These are phyloP conservation scores for Aegithalos caudatus DNA, from an alignment of 2,113 vertebrate species.

Conservation along the genomic window DNA sequence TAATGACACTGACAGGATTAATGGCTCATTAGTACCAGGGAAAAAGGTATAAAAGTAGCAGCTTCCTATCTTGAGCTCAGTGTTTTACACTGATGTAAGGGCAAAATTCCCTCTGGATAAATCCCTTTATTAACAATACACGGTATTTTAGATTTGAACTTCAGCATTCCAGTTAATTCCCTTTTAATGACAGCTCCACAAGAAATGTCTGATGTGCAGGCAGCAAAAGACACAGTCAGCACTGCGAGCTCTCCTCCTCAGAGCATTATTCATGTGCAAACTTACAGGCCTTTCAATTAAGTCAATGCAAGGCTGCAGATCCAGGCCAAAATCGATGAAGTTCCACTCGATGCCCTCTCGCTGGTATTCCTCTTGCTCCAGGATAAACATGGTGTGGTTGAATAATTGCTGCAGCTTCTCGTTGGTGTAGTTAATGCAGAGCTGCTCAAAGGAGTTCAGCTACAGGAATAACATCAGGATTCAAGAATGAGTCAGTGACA, in stretches of 20 bases:
- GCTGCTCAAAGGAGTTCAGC: conserved; percentile 98
- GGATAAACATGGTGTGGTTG: conserved; percentile 99
- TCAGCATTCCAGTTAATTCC: background rate
- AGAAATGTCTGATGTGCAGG: background rate
- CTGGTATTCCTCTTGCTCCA: conserved; percentile 99
- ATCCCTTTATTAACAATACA: background rate
- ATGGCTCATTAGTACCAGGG: background rate
- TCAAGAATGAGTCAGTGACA: background rate
- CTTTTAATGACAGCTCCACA: background rate
- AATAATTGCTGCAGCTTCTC: conserved; percentile 99
- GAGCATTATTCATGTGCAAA: background rate
- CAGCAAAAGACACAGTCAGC: background rate
- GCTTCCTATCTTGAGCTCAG: background rate
- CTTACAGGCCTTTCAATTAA: conserved; percentile 93
- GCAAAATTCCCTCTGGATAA: background rate
- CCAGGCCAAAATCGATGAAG: conserved; percentile 97
- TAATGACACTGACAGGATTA: background rate
- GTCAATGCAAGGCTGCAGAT: conserved; percentile 96
- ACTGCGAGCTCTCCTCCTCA: background rate
- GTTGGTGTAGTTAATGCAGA: conserved; percentile 98
- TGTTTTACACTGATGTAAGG: background rate
- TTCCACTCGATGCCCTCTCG: conserved; percentile 98
- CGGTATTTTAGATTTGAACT: background rate
- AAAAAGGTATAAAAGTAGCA: background rate
- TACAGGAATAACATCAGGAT: conserved; percentile 35